These are phyloP conservation scores for Centruroides sculpturatus DNA, from an alignment of 1,140 invertebrate genomes.

Conservation along the genomic window DNA sequence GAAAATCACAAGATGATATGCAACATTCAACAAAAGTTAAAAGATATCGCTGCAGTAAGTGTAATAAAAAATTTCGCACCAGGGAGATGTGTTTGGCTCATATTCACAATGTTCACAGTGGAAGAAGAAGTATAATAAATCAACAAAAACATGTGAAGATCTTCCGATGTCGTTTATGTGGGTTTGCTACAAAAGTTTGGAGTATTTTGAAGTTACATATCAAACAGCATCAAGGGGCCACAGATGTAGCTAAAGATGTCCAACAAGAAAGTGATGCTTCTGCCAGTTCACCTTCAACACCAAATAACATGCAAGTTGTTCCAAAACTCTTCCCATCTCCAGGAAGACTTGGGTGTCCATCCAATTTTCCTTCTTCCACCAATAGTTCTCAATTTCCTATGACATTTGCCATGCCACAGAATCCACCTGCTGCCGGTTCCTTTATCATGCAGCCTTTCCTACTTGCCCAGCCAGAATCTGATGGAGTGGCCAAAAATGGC, in stretches of 20 bases:
- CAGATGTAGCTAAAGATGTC: not conserved
- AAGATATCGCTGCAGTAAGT: conserved; percentile 34
- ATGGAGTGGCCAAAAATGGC: conserved; percentile 13
- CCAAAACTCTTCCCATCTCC: not conserved
- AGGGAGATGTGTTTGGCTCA: conserved; percentile 29
- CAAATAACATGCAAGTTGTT: not conserved
- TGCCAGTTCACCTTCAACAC: not conserved
- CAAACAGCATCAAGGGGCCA: conserved; percentile 22
- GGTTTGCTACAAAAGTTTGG: conserved; percentile 44
- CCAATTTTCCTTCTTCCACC: conserved; percentile 6
- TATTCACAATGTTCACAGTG: conserved; percentile 27
- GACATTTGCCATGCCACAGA: conserved; percentile 27
- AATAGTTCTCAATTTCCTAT: conserved; percentile 20
- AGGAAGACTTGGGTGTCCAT: not conserved
- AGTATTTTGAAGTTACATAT: conserved; percentile 49
- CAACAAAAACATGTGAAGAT: conserved; percentile 14
- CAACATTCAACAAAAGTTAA: conserved; percentile 13
- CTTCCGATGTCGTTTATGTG: conserved; percentile 48
- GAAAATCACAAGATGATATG: too few relatives aligned
- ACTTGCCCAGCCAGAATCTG: conserved; percentile 42
- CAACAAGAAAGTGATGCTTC: not conserved
- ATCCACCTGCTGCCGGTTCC: conserved; percentile 22
- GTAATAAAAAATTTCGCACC: conserved; percentile 30
- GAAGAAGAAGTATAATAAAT: conserved; percentile 1
- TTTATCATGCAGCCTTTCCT: conserved; percentile 74